These are phyloP conservation scores for Drosophila helvetica DNA, from an alignment of 2,888 invertebrate species.

Conservation along the genomic window DNA sequence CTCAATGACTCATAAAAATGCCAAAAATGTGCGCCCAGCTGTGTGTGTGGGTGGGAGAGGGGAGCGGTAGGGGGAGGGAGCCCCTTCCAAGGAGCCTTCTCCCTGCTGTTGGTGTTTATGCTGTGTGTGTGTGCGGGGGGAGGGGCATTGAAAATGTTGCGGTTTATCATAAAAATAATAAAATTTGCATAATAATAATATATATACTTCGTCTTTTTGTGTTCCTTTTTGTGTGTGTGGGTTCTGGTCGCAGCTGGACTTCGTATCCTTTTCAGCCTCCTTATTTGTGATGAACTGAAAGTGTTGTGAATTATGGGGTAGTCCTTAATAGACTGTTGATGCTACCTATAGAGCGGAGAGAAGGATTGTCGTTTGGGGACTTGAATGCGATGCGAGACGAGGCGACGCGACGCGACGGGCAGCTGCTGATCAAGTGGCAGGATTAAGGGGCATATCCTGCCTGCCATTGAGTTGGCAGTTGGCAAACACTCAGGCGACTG, in stretches of 20 bases:
- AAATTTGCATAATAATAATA: slow-evolving; percentile 80
- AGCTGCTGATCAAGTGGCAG: slow-evolving; percentile 69
- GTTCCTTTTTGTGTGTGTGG: slow-evolving; percentile 34
- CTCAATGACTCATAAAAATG: slow-evolving; percentile 78
- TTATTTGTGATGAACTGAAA: slow-evolving; percentile 72
- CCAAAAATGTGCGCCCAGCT: slow-evolving; percentile 74
- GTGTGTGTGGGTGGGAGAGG: slow-evolving; percentile 42
- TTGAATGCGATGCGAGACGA: slow-evolving; percentile 19
- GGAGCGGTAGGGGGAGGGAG: background rate
- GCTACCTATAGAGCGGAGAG: slow-evolving; percentile 41
- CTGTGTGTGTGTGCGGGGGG: slow-evolving; percentile 7
- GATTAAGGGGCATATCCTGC: slow-evolving; percentile 61
- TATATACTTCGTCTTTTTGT: slow-evolving; percentile 19
- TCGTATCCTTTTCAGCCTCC: slow-evolving; percentile 50
- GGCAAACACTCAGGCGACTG: slow-evolving; percentile 59
- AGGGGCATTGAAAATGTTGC: slow-evolving; percentile 68
- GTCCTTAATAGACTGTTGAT: slow-evolving; percentile 41
- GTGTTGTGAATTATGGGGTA: slow-evolving; percentile 74
- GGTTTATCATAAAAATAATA: slow-evolving; percentile 78
- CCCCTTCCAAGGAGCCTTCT: background rate
- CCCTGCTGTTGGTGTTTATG: slow-evolving; percentile 52
- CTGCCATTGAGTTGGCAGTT: slow-evolving; percentile 34
- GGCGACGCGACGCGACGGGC: slow-evolving; percentile 4
- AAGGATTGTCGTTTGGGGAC: slow-evolving; percentile 63
- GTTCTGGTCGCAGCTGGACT: slow-evolving; percentile 51